Base-by-base conservation (phyloP, 2,888 invertebrate genomes). In the Kryphioiulus occultus region DNA sequence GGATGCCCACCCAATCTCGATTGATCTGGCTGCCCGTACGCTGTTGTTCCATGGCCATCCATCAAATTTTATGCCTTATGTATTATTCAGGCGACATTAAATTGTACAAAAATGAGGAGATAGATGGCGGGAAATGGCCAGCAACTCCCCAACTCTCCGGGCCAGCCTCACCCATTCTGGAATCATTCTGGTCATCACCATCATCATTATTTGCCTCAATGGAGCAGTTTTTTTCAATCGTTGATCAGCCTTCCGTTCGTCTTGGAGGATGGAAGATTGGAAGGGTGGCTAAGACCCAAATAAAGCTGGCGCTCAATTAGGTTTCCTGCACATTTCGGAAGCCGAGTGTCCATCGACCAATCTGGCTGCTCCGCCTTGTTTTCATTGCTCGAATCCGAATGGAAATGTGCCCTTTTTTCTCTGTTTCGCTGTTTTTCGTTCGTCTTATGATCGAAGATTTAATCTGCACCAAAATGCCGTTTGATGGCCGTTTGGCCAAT, bases 21-120 rank as follows among this genome's bases (percentile, higher is more conserved):
- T 68, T 26, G 59, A 68, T 68, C 59, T 22, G 10, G 59, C 22
- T 68, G 12, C 44, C 35, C 35, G 7, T 35, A 2, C 59, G 19
- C 59, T 68, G 59, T 68, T 22, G 59, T 68, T 22, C 59, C 59
- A 9, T 12, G 1, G 22, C 59, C 22, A 68, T 68, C 59, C n/a
- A 26, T 68, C 59, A 68, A 68, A 22, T 22, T 68, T 68, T 68
- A 68, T 68, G 59, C 59, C 59, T 68, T 68, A 68, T 68, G 59
- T 68, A 68, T 68, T 68, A 68, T 68, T 68, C 59, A 68, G 59
- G 22, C 22, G 59, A 68, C 59, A 68, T 68, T 68, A 68, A 68
- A 68, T 68, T 68, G 59, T 68, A 68, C 59, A 68, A 68, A 68
- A 68, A 68, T 68, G 59, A 68, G 59, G 59, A 68, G 59, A 22